Conservation (phyloP, 2,888 invertebrate species). For the Microctonus aethiopoides region DNA sequence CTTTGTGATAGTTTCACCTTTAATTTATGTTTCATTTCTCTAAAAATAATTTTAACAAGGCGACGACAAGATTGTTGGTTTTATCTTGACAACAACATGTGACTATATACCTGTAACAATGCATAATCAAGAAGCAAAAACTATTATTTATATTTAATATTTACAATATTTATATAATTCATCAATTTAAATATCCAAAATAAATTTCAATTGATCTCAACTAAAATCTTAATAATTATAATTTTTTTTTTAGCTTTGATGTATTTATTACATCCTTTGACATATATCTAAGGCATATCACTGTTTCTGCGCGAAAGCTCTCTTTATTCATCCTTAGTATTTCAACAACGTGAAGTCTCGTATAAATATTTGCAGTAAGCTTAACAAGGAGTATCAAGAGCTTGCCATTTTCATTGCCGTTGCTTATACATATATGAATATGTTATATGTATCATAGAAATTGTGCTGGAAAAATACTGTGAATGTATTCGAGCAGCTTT, state of each 20-base stretch:
- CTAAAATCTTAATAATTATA: background rate
- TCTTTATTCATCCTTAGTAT: background rate
- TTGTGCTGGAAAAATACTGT: too few species aligned
- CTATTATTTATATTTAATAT: too few species aligned
- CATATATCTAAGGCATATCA: background rate
- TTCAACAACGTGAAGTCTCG: slow-evolving; percentile 5
- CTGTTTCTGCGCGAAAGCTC: background rate
- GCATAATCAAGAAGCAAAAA: background rate
- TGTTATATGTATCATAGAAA: background rate
- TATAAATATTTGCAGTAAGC: slow-evolving; percentile 13
- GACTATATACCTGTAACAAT: background rate
- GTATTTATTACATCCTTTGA: background rate
- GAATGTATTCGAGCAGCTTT: too few species aligned
- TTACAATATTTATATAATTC: too few species aligned
- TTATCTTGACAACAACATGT: too few species aligned
- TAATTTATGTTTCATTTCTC: background rate
- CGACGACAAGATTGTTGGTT: too few species aligned
- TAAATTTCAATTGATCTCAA: background rate
- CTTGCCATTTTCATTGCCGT: background rate
- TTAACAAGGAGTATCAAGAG: slow-evolving; percentile 8
- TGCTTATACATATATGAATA: background rate
- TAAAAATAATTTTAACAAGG: background rate
- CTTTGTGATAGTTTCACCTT: background rate
- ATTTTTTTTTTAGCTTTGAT: background rate
- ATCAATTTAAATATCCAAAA: background rate